Evolutionary conservation across 1,140 invertebrate species (phyloP), one percentile per base, ranked within the genome.

Genomic region (Drosophila neocordata): DNA sequence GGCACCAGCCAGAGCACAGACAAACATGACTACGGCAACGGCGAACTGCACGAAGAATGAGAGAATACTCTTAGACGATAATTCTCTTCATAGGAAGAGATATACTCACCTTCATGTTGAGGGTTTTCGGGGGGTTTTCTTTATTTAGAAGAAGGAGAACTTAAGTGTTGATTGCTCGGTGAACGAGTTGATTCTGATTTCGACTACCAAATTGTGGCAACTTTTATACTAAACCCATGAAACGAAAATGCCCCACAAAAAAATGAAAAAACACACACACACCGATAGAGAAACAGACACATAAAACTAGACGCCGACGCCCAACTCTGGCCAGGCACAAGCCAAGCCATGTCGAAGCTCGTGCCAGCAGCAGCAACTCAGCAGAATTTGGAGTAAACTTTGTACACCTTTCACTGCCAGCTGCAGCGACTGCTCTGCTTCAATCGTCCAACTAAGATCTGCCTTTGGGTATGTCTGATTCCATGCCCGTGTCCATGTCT

Each of bases 131-230:
- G 51, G 60, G 78, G 59, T 77, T 74, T 73, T 60, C 69, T 70
- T 73, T 72, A 68, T 78, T 83, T 76, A 88, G 61, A 69, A 79
- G 80, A 82, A 84, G 76, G 71, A 71, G 73, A 65, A 69, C 70
- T 79, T 71, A 48, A 48, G 83, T 88, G 88, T 89, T 88, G 75
- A 83, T 76, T 77, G 89, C 88, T 91, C 89, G 89, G 77, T 76
- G 89, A 90, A 89, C 81, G 90, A 88, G 73, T 91, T 89, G 78
- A 91, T 91, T 91, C 90, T 91, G 90, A 91, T 89, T 91, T 89
- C 70, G 73, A 89, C 75, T 76, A 85, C 87, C 72, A 91, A 91
- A 85, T 90, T 91, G 79, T 79, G 69, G 69, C 81, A 90, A 91
- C 90, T 90, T 91, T 77, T 91, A 91, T 91, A 91, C 89, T 79